Percentiles rank a stretch among this genome's conserved stretches.
Evolutionary conservation across 2,888 invertebrate genomes (phyloP).

Genomic region (Therioaphis trifolii): DNA sequence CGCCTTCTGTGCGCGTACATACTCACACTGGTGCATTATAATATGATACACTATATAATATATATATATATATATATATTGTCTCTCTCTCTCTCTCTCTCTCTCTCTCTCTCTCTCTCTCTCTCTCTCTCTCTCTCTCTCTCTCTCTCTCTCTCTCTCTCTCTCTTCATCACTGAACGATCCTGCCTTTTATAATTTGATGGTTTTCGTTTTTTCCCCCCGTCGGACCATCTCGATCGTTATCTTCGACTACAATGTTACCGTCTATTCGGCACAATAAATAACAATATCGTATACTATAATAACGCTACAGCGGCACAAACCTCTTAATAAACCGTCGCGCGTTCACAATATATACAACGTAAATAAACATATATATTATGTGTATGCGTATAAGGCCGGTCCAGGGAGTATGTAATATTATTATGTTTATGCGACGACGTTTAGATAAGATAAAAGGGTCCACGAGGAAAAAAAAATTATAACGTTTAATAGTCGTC

Average conservation of each 20-base stretch:
- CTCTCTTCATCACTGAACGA: too few relatives aligned
- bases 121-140: too few relatives aligned
- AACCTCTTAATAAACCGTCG: neutral
- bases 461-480: too few relatives aligned
- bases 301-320: neutral
- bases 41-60: slow-evolving; percentile 11
- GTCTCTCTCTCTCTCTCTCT: too few relatives aligned
- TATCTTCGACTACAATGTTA: slow-evolving; percentile 1
- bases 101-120: too few relatives aligned
- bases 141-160: too few relatives aligned
- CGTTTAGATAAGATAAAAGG: too few relatives aligned
- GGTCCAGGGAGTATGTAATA: too few relatives aligned
- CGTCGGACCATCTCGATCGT: slow-evolving; percentile 13
- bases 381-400: neutral
- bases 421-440: too few relatives aligned
- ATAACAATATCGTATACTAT: neutral
- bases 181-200: neutral
- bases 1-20: slow-evolving; percentile 14
- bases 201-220: neutral
- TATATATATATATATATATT: neutral
- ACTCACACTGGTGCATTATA: too few relatives aligned
- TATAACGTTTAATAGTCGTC: neutral
- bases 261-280: neutral
- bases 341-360: neutral
- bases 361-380: too few relatives aligned